Percentiles rank a stretch among this genome's conserved stretches.
These are phyloP conservation scores for Trichomycterus rosablanca DNA, from an alignment of 2,113 vertebrate genomes.

Conservation along the genomic window DNA sequence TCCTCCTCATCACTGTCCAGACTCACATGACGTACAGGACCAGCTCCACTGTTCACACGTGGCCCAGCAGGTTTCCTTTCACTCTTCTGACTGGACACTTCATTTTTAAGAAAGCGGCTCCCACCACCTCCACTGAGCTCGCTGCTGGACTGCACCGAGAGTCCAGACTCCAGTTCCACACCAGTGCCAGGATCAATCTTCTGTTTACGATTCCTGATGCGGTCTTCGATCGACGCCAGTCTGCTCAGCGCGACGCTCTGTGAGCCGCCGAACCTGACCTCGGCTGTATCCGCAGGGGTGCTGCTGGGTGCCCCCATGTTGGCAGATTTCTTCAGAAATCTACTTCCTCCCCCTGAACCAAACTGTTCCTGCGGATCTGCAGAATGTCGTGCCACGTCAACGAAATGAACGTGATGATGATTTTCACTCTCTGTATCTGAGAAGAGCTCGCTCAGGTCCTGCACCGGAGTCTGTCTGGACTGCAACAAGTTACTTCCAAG, in stretches of 20 bases:
- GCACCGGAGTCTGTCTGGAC: neutral
- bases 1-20: neutral
- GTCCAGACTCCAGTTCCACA: neutral
- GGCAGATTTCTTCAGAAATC: conserved; percentile 3
- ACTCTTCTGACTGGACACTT: neutral
- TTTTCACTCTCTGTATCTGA: neutral
- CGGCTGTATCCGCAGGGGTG: neutral
- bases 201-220: neutral
- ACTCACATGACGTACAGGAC: neutral
- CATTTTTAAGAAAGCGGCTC: neutral
- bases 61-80: neutral
- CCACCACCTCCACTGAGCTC: neutral
- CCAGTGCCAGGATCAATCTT: neutral
- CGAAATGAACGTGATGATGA: neutral
- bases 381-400: neutral
- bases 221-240: neutral
- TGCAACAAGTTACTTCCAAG: neutral
- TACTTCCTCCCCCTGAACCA: neutral
- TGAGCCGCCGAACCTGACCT: neutral
- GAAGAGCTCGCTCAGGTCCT: neutral
- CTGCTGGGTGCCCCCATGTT: neutral
- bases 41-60: neutral
- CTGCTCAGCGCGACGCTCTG: neutral
- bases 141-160: neutral
- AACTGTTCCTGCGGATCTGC: neutral